Percentiles rank a stretch among this genome's conserved stretches.
These are phyloP conservation scores for Cinara cedri DNA, from an alignment of 2,888 invertebrate species.

Conservation along the genomic window DNA sequence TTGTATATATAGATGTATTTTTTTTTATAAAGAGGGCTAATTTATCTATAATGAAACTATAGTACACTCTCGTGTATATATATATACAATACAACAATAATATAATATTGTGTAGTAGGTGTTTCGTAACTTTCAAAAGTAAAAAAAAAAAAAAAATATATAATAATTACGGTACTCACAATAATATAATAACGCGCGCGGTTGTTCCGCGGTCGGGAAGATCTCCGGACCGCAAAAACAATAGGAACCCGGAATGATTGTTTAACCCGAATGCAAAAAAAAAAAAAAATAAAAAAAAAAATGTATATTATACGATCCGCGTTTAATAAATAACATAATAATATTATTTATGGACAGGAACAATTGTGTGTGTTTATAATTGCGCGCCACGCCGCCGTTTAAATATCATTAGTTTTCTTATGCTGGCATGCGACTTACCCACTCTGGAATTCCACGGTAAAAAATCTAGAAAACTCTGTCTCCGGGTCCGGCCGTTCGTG, in stretches of 20 bases:
- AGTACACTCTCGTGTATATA: background rate
- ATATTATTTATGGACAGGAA: background rate
- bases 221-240: conserved; percentile 43
- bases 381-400: background rate
- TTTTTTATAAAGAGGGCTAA: background rate
- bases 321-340: background rate
- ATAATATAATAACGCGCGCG: background rate
- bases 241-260: conserved; percentile 29
- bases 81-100: too few relatives aligned
- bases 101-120: too few relatives aligned
- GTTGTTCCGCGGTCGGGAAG: conserved; percentile 31
- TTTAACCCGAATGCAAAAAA: conserved; percentile 8
- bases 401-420: background rate
- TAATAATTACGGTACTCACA: background rate
- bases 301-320: too few relatives aligned
- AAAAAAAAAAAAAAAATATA: background rate
- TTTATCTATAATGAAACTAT: background rate
- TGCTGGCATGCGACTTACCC: conserved; percentile 14
- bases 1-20: background rate
- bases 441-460: conserved; percentile 45
- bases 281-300: too few relatives aligned
- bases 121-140: conserved; percentile 15
- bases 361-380: background rate
- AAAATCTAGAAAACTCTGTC: conserved; percentile 44
- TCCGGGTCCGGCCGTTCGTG: conserved; percentile 33